Evolutionary conservation across 2,797 vertebrate species (phyloP).

Genomic region (Paramormyrops hopkinsi): DNA sequence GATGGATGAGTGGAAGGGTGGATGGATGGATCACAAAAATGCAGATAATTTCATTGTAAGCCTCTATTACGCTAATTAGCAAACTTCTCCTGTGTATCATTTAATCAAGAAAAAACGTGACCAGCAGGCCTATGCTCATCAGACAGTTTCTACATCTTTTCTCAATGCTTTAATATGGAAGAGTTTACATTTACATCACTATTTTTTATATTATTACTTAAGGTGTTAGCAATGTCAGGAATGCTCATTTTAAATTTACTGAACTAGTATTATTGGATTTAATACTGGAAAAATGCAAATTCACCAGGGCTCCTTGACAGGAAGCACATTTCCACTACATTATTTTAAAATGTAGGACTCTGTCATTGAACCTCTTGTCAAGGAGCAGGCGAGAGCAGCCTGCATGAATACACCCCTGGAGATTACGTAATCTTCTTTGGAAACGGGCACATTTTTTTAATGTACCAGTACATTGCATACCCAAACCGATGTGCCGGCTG

Average conservation of each 20-base stretch:
- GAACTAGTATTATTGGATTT: neutral
- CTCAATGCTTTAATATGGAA: neutral
- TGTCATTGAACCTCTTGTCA: neutral
- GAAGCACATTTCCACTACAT: neutral
- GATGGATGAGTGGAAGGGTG: neutral
- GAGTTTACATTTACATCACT: neutral
- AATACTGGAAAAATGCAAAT: neutral
- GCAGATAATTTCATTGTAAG: neutral
- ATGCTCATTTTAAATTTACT: neutral
- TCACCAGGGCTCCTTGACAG: neutral
- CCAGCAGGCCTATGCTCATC: neutral
- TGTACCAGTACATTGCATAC: neutral
- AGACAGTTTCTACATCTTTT: neutral
- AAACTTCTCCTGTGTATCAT: neutral
- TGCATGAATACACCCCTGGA: neutral
- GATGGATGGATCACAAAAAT: neutral
- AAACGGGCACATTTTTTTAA: neutral
- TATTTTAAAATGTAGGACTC: slow-evolving; percentile 9
- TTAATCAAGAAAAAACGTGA: neutral
- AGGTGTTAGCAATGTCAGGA: neutral
- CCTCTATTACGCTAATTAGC: neutral
- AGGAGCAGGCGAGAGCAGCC: neutral
- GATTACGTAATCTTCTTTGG: neutral
- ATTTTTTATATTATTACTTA: neutral
- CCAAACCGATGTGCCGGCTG: neutral